phyloP scores from a whole-genome alignment of 1,140 invertebrate species.

The Philaenus spumarius region DNA sequence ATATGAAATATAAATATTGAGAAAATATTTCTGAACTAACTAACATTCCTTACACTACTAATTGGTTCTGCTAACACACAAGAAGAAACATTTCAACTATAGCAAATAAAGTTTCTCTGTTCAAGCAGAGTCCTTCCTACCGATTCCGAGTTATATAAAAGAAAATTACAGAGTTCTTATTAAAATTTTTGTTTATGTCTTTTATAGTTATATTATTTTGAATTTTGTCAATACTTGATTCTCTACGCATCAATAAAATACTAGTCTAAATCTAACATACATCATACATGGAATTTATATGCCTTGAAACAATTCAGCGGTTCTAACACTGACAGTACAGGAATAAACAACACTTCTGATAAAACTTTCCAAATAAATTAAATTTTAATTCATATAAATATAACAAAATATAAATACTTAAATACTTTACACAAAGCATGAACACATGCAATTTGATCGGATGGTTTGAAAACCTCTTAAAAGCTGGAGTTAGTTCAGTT shows the following conservation, averaged over 20 bases:
- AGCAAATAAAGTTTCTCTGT: background rate
- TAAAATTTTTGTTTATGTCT: background rate
- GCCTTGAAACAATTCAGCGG: background rate
- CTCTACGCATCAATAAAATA: constrained; percentile 11
- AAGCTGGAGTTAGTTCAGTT: no score
- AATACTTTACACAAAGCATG: no score
- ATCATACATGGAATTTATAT: constrained; percentile 21
- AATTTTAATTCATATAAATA: no score
- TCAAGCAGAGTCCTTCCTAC: no score
- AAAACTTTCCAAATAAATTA: no score
- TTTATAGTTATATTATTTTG: background rate
- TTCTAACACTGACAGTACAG: no score
- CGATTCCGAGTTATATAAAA: background rate
- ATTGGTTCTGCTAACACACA: no score
- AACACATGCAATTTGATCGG: background rate
- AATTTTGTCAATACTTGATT: constrained; percentile 6
- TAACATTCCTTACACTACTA: no score
- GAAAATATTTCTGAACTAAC: background rate
- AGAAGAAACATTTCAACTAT: background rate
- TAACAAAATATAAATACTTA: no score
- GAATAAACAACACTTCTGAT: no score
- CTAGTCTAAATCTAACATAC: constrained; percentile 21
- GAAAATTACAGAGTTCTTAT: no score
- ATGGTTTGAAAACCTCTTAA: background rate
- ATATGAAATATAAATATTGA: background rate